Base-by-base conservation (phyloP, 2,888 invertebrate species). In the Hirtodrosophila confusa region DNA sequence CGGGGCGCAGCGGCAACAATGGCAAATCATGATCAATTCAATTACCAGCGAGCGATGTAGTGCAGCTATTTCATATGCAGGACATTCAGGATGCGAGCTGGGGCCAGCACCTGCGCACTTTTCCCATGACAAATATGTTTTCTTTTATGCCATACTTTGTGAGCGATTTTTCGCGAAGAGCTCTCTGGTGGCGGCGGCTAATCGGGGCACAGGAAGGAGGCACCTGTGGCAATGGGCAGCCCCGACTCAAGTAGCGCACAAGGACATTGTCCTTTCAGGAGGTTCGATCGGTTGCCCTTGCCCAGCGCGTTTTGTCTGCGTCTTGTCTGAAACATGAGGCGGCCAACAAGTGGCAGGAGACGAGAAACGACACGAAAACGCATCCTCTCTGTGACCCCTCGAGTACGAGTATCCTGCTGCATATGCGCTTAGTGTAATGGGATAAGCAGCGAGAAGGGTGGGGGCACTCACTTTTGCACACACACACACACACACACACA, bases 1-100 rank as follows among this genome's bases (percentile, higher is more conserved):
- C 62, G 39, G 75, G 67, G 75, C 47, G 45, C 17, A 41, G 31
- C 17, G 47, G 45, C 69, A 79, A 89, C 89, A 89, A 89, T 88
- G 75, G 77, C 69, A 78, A 78, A 79, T 89, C 87, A 85, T 75
- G 89, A 89, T 87, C 88, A 89, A 89, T 89, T 88, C 87, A 89
- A 89, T 90, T 90, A 88, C 64, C 60, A 23, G 41, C 50, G 53
- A 50, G 41, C 56, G 53, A 74, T 64, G n/a, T 67, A 58, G 77
- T 68, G 64, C 74, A 74, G 63, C 49, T 55, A 69, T 63, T 62
- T 57, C 66, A 56, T 51, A 55, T 63, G 62, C 70, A 73, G 75
- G 62, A 67, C 53, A 66, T 57, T 23, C 56, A 58, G 36, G 66
- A 54, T 29, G 40, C 75, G 11, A 27, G 64, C 58, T 44, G 54